phyloP scores from a whole-genome alignment of 2,113 vertebrate genomes.

The Triplophysa siluroides region DNA sequence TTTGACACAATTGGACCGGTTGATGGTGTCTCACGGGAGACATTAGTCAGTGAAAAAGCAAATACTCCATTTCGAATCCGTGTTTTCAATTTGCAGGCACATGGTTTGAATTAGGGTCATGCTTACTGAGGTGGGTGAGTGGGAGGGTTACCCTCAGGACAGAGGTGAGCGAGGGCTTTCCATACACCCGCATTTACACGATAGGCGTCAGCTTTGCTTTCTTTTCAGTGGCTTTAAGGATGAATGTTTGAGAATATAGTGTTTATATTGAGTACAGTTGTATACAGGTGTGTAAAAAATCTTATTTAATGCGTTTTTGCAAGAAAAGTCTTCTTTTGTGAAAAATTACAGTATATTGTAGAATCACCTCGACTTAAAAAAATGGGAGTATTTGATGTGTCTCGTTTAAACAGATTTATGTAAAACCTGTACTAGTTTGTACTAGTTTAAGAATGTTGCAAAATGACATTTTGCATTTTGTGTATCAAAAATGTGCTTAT shows the following conservation, averaged over 20 bases:
- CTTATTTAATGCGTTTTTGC: too few species aligned
- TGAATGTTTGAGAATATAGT: not conserved
- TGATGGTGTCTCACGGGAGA: constrained; percentile 51
- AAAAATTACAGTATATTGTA: too few species aligned
- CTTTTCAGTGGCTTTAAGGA: not conserved
- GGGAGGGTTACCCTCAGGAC: constrained; percentile 50
- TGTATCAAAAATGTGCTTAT: too few species aligned
- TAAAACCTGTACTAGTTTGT: too few species aligned
- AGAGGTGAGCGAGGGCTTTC: constrained; percentile 53
- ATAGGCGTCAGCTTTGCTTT: constrained; percentile 10
- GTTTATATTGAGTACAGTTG: not conserved
- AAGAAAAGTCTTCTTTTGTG: too few species aligned
- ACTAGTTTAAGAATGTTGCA: too few species aligned
- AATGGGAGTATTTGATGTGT: too few species aligned
- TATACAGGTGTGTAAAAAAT: not conserved
- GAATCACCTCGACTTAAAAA: too few species aligned
- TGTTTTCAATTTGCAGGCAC: constrained; percentile 60
- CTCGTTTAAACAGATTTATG: too few species aligned
- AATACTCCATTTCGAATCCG: constrained; percentile 59
- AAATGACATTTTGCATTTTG: too few species aligned
- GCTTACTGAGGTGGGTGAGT: constrained; percentile 54
- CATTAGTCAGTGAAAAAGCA: constrained; percentile 61
- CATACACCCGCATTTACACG: constrained; percentile 47
- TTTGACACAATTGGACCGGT: constrained; percentile 49
- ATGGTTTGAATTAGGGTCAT: constrained; percentile 58